Percentiles rank a stretch among this genome's conserved stretches.
phyloP scores from a whole-genome alignment of 2,888 invertebrate genomes.

The Spilarctia lutea region DNA sequence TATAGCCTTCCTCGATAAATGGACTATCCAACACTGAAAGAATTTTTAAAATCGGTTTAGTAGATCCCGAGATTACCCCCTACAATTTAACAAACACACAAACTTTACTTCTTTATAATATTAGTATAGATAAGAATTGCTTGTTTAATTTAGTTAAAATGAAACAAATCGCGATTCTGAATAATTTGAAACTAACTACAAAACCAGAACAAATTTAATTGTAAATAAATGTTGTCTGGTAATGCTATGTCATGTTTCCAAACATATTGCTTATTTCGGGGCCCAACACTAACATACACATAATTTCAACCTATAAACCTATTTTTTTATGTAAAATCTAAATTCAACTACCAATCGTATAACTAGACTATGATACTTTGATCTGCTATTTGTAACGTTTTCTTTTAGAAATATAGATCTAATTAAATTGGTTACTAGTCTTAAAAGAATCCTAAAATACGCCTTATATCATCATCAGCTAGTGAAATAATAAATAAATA shows the following conservation, averaged over 20 bases:
- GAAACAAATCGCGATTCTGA: not conserved
- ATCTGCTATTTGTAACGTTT: not conserved
- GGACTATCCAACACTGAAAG: too few relatives aligned
- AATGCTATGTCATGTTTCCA: not conserved
- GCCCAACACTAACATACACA: conserved; percentile 51
- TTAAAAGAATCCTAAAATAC: not conserved
- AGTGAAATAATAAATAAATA: too few relatives aligned
- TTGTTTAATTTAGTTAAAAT: not conserved
- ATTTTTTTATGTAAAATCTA: conserved; percentile 52
- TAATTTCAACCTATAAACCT: conserved; percentile 70
- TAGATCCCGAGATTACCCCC: too few relatives aligned
- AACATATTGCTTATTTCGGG: conserved; percentile 44
- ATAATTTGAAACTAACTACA: not conserved
- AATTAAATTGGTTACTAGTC: not conserved
- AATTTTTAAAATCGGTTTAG: too few relatives aligned
- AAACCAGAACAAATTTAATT: not conserved
- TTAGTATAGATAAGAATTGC: too few relatives aligned
- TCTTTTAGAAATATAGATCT: not conserved
- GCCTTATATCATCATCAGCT: too few relatives aligned
- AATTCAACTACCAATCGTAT: conserved; percentile 32
- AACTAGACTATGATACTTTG: conserved; percentile 31
- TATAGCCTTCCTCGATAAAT: too few relatives aligned
- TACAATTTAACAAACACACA: too few relatives aligned
- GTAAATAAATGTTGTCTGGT: not conserved
- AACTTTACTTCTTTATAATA: too few relatives aligned